Percentiles rank a stretch among this genome's conserved stretches.
phyloP scores from a whole-genome alignment of 2,113 vertebrate species.

The Tetrax tetrax region DNA sequence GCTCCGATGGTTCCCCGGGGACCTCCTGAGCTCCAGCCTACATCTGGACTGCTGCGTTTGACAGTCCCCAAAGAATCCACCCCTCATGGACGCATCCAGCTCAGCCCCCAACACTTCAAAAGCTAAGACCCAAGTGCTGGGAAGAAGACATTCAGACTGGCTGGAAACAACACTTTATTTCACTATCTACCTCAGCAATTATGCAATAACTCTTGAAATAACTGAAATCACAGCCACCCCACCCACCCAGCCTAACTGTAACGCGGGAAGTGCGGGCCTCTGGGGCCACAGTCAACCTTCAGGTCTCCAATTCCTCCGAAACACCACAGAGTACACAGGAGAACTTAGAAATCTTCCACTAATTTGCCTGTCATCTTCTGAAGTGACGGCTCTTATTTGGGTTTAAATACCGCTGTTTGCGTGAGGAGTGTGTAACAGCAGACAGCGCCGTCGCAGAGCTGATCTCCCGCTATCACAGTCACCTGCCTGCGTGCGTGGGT shows the following conservation, averaged over 20 bases:
- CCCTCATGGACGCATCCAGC: fast-evolving
- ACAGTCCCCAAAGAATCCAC: background rate
- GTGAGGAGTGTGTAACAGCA: background rate
- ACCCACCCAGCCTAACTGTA: background rate
- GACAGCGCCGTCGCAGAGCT: background rate
- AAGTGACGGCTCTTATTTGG: background rate
- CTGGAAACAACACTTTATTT: background rate
- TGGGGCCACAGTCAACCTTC: background rate
- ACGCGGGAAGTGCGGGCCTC: background rate
- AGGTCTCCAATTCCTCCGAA: background rate
- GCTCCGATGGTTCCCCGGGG: background rate
- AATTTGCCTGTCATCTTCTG: background rate
- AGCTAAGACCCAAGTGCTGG: background rate
- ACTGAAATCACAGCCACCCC: background rate
- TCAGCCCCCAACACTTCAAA: background rate
- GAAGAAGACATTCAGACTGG: background rate
- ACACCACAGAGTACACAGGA: background rate
- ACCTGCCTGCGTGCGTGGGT: background rate
- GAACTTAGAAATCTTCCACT: background rate
- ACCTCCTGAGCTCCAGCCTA: background rate
- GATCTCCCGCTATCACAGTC: background rate
- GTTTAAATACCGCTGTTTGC: background rate
- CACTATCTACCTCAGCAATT: background rate
- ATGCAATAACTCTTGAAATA: background rate
- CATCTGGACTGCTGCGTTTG: background rate